Evolutionary conservation across 2,888 invertebrate species (phyloP).

Genomic region (Drosophila lutescens): DNA sequence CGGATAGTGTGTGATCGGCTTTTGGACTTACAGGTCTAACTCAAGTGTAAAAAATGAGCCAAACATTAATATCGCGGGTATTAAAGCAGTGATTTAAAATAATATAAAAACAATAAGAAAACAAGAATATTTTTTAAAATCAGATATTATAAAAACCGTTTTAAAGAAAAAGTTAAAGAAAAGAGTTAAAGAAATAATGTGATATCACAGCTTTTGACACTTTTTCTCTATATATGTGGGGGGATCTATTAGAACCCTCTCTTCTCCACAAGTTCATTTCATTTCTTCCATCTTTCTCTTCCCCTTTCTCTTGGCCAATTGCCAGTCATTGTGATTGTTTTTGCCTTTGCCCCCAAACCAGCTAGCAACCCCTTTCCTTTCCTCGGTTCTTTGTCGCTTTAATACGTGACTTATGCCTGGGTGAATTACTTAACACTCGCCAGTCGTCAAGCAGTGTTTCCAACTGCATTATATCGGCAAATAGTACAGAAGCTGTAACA

Average conservation of each 20-base stretch:
- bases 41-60: not conserved
- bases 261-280: no score
- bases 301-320: slow-evolving; percentile 25
- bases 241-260: not conserved
- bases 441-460: slow-evolving; percentile 19
- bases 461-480: slow-evolving; percentile 15
- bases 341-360: slow-evolving; percentile 17
- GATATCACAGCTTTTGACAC: no score
- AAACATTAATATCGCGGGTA: no score
- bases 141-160: no score
- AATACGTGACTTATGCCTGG: slow-evolving; percentile 70
- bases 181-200: no score
- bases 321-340: slow-evolving; percentile 33
- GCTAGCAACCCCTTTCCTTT: not conserved
- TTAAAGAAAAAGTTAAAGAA: no score
- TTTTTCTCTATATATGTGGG: no score
- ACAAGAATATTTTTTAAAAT: no score
- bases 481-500: slow-evolving; percentile 9
- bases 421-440: slow-evolving; percentile 65
- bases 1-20: not conserved
- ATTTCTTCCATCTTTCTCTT: no score
- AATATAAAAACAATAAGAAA: no score
- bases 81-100: no score
- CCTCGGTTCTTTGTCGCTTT: slow-evolving; percentile 32
- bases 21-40: not conserved